These are phyloP conservation scores for Buphagus erythrorhynchus DNA, from an alignment of 2,797 vertebrate genomes.

Conservation along the genomic window DNA sequence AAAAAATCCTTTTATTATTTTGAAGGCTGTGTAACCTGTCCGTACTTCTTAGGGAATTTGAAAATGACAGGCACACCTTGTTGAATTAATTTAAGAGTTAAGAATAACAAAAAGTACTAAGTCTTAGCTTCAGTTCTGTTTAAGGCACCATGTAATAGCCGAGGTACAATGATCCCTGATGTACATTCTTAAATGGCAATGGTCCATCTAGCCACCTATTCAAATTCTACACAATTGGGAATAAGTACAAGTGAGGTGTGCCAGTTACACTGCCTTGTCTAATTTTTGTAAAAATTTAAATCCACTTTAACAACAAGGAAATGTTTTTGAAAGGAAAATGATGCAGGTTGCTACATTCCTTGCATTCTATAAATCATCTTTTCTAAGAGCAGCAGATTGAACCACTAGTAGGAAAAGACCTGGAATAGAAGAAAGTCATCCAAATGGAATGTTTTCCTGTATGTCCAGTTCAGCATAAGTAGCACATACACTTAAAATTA, in stretches of 20 bases:
- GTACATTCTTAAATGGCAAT: conserved; percentile 98
- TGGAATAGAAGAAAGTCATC: conserved; percentile 83
- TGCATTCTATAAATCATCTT: conserved; percentile 83
- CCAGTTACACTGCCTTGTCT: conserved; percentile 85
- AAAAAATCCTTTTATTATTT: conserved; percentile 75
- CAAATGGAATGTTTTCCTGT: conserved; percentile 80
- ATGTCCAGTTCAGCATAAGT: conserved; percentile 81
- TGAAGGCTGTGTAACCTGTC: conserved; percentile 79
- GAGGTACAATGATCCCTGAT: conserved; percentile 99
- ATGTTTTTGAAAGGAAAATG: conserved; percentile 77
- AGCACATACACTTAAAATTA: conserved; percentile 78
- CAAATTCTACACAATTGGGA: conserved; percentile 80
- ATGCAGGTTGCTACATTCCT: conserved; percentile 87
- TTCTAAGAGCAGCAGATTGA: conserved; percentile 83
- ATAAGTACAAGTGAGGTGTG: conserved; percentile 83
- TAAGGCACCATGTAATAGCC: conserved; percentile 99
- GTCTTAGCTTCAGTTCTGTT: conserved; percentile 87
- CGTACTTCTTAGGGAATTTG: conserved; percentile 75
- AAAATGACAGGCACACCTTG: conserved; percentile 83
- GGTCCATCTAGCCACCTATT: conserved; percentile 87
- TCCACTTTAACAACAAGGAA: conserved; percentile 81
- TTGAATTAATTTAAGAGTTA: conserved; percentile 79
- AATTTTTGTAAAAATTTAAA: conserved; percentile 81
- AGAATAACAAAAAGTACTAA: conserved; percentile 79
- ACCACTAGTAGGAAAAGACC: conserved; percentile 83